Conservation (phyloP, 2,113 vertebrate species). For the Dascyllus trimaculatus region DNA sequence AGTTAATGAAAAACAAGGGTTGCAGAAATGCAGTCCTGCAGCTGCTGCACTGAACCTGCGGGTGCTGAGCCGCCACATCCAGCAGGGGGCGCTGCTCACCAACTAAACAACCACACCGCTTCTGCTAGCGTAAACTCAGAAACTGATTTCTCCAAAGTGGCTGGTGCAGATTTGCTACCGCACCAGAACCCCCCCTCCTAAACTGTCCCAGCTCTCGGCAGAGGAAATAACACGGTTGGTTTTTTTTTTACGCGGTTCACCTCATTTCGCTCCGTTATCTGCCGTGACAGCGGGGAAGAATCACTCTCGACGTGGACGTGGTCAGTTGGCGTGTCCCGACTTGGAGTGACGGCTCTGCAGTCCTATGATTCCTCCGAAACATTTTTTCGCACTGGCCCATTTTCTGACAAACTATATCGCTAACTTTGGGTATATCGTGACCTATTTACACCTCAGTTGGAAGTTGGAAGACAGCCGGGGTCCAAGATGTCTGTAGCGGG, state of each 20-base stretch:
- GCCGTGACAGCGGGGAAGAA: slow-evolving; percentile 47
- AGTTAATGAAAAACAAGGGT: no score
- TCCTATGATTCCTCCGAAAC: slow-evolving; percentile 69
- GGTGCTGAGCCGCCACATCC: background rate
- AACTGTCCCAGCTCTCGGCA: no score
- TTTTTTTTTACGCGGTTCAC: fast-evolving
- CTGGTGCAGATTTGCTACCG: slow-evolving; percentile 15
- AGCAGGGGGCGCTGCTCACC: slow-evolving; percentile 55
- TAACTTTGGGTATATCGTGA: slow-evolving; percentile 30
- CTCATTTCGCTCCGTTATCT: background rate
- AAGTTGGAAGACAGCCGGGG: slow-evolving; percentile 51
- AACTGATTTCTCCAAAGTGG: slow-evolving; percentile 50
- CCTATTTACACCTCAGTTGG: slow-evolving; percentile 37
- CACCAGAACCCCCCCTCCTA: background rate
- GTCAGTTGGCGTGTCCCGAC: slow-evolving; percentile 77
- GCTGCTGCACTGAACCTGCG: no score
- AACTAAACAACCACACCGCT: background rate
- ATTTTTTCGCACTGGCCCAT: slow-evolving; percentile 37
- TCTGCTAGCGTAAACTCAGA: slow-evolving; percentile 4
- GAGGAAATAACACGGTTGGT: background rate
- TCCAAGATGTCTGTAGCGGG: slow-evolving; percentile 95
- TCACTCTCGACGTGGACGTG: slow-evolving; percentile 75
- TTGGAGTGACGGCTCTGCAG: slow-evolving; percentile 64
- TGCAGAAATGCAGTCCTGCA: no score
- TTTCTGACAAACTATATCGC: slow-evolving; percentile 44